Base-by-base conservation (phyloP, 1,140 invertebrate genomes). In the Calephelis nemesis region DNA sequence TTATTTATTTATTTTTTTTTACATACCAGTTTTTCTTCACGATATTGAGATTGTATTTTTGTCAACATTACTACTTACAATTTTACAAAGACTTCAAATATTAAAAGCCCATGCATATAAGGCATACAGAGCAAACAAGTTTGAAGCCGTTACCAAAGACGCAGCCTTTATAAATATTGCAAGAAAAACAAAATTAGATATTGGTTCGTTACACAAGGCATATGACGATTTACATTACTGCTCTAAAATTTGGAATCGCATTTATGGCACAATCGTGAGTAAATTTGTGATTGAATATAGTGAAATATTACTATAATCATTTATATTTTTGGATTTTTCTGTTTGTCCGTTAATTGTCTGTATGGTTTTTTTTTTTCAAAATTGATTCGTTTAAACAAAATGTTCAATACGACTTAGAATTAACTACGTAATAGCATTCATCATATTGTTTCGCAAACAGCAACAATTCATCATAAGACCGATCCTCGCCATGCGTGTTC, bases 1-100 rank as follows among this genome's bases (percentile, higher is more conserved):
- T 54, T 4, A 19, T 30, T 4, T 13, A 4, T 54, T 19, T 54
- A 19, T 54, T 54, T 54, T 30, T 5, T 54, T 13, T 6, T 54
- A 30, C 4, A 0, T 54, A 54, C 52, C 52, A 10, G 4, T 30
- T 11, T 11, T 54, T 54, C 7, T 54, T 54, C 19, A 54, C 4
- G 52, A 54, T 19, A 11, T 30, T 30, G 52, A 54, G 19, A 19
- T 54, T 10, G 19, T 11, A 54, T 54, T 54, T 30, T 30, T 4
- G 8, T 30, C 52, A 54, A 19, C 52, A 6, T 54, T 54, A 19
- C 19, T 54, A 54, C 15, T 54, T 5, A 54, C 19, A 10, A 54
- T 54, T 54, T 54, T 54, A 10, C 15, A 19, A 54, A 54, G 50
- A 54, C 13, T 54, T 54, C 7, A 19, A 54, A 54, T 54, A 10